Evolutionary conservation across 2,113 vertebrate species (phyloP), one percentile per base, ranked within the genome.

Genomic region (Cyprinodon brontotheroides): DNA sequence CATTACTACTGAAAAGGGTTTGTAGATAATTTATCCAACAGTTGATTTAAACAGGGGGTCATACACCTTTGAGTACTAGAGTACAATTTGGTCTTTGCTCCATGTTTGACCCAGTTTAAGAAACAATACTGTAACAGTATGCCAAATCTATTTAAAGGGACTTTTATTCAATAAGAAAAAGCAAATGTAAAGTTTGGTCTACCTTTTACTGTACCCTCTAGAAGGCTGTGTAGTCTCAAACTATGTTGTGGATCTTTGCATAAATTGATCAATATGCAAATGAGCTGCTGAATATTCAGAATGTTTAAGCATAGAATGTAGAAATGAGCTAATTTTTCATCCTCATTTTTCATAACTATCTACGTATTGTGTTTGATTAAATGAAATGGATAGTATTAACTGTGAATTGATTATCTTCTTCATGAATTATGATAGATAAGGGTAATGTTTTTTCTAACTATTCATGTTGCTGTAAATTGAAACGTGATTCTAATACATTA

Each of bases 401-500:
- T 61, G 76, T 45, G 78, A 61, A 70, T 65, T 88, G 89, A 89
- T 85, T 47, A 48, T 85, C 80, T 70, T 74, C 73, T 90, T 81
- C 68, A 81, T 85, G 72, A 85, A 48, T 59, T 69, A 61, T 72
- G 77, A 84, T 78, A 75, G 67, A 50, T 65, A 69, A 20, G 41
- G 4, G 40, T 17, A 70, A 57, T 43, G 37, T 77, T 72, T 72
- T 77, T 53, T 39, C 73, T 63, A 79, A 64, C 74, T 43, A 68
- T 77, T 86, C 81, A 87, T 87, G 83, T 82, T 68, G 79, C 75
- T 85, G 72, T 82, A 89, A 78, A 87, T 82, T 89, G 75, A 89
- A 89, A 79, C 62, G 79, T 61, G 75, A 72, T 89, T 87, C 74
- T 74, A 79, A 71, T 65, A 78, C 73, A 81, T 61, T 67, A 73